Percentiles rank a stretch among this genome's conserved stretches.
Evolutionary conservation across 2,888 invertebrate species (phyloP).

Genomic region (Napeogenes sylphis): DNA sequence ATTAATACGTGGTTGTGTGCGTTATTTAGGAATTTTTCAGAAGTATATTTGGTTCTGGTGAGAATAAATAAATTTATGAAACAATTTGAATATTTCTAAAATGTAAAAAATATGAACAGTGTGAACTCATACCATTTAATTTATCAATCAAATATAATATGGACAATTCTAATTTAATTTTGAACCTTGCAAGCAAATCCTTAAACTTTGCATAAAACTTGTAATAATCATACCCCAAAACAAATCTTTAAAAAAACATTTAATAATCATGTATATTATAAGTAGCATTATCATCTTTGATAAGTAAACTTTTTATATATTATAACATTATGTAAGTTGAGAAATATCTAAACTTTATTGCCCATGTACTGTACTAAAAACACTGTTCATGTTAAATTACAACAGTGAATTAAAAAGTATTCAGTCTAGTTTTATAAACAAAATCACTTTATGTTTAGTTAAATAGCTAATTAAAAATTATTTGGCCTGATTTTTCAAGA

Average conservation of each 20-base stretch:
- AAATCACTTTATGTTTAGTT: too few species aligned
- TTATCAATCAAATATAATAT: too few species aligned
- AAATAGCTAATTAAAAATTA: too few species aligned
- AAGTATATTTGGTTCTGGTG: neutral
- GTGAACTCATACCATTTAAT: neutral
- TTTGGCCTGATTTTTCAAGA: too few species aligned
- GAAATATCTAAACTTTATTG: neutral
- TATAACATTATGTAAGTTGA: neutral
- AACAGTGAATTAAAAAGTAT: too few species aligned
- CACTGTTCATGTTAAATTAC: too few species aligned
- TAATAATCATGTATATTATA: neutral
- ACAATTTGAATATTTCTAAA: too few species aligned
- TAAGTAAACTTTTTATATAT: neutral
- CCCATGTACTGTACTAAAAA: neutral
- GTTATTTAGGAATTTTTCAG: neutral
- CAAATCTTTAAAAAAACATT: neutral
- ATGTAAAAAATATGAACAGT: too few species aligned
- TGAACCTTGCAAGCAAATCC: too few species aligned
- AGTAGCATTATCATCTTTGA: neutral
- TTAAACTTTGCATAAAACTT: neutral
- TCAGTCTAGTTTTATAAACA: too few species aligned
- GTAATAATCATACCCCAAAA: neutral
- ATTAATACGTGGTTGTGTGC: slow-evolving; percentile 15
- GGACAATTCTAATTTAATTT: too few species aligned
- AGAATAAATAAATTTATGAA: neutral